Percentiles rank a stretch among this genome's conserved stretches.
Evolutionary conservation across 1,140 invertebrate species (phyloP).

Genomic region (Hetaerina americana): DNA sequence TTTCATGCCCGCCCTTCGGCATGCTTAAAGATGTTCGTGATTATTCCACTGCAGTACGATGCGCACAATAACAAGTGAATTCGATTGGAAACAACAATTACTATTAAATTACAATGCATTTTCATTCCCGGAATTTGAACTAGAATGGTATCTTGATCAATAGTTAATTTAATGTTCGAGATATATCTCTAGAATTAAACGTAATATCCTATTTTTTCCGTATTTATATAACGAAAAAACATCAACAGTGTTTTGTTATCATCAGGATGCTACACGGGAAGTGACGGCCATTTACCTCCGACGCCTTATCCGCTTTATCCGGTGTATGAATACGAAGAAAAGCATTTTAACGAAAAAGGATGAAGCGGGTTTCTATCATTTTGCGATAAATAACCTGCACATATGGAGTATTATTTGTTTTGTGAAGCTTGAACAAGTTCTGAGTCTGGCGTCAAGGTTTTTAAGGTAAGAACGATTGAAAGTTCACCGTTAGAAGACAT

Average conservation of each 20-base stretch:
- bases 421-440: slow-evolving; percentile 9
- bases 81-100: too few species aligned
- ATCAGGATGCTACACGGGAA: not conserved
- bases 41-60: too few species aligned
- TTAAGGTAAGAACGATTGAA: slow-evolving; percentile 13
- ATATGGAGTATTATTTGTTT: slow-evolving; percentile 3
- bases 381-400: not conserved
- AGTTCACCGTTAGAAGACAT: slow-evolving; percentile 11
- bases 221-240: too few species aligned
- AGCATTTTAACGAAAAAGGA: not conserved
- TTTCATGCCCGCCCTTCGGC: too few species aligned
- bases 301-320: not conserved
- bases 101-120: too few species aligned
- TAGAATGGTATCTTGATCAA: too few species aligned
- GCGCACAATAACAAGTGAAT: too few species aligned
- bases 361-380: not conserved
- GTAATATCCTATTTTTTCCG: too few species aligned
- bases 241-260: not conserved
- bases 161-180: too few species aligned
- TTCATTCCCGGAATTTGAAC: too few species aligned
- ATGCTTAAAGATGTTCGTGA: too few species aligned
- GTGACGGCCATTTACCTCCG: not conserved
- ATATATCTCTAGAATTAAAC: too few species aligned
- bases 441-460: slow-evolving; percentile 11
- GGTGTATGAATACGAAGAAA: not conserved